A percentile compares a stretch with the other conserved stretches of the same genome.
Evolutionary conservation across 1,140 invertebrate genomes (phyloP).

Genomic region (Leptinotarsa undecemlineata): DNA sequence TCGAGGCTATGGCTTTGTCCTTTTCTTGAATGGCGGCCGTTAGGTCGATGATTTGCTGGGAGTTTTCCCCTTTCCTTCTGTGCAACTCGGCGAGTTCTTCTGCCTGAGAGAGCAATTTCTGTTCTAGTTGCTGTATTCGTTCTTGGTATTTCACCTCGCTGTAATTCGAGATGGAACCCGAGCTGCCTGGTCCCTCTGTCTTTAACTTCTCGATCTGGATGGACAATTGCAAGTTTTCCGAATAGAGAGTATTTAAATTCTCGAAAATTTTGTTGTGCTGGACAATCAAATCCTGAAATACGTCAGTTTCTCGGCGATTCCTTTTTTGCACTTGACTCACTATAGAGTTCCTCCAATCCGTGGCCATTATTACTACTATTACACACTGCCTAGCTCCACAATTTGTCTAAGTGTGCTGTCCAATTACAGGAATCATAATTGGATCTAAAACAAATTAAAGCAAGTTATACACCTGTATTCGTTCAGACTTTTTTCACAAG

Average conservation of each 20-base stretch:
- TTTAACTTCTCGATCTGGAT: conserved; percentile 82
- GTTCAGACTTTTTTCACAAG: background rate
- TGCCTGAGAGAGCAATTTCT: conserved; percentile 82
- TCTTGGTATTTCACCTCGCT: conserved; percentile 48
- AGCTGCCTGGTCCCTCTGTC: conserved; percentile 56
- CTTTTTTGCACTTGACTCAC: conserved; percentile 62
- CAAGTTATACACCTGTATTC: background rate
- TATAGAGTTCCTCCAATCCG: conserved; percentile 62
- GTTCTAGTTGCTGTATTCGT: conserved; percentile 72
- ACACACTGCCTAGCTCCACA: conserved; percentile 10
- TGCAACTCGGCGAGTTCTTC: conserved; percentile 92
- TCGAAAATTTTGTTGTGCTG: conserved; percentile 85
- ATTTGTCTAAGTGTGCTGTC: background rate
- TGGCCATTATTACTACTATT: background rate
- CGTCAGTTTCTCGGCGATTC: conserved; percentile 62
- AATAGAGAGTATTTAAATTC: conserved; percentile 72
- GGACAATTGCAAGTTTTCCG: conserved; percentile 82
- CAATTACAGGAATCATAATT: conserved; percentile 21
- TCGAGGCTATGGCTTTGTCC: conserved; percentile 73
- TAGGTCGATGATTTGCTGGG: conserved; percentile 90
- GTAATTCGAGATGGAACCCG: conserved; percentile 32
- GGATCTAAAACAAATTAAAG: conserved; percentile 28
- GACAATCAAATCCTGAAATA: conserved; percentile 66
- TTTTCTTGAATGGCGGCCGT: conserved; percentile 85
- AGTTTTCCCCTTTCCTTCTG: conserved; percentile 85